Evolutionary conservation across 2,888 invertebrate genomes (phyloP).

Genomic region (Catocala nupta): DNA sequence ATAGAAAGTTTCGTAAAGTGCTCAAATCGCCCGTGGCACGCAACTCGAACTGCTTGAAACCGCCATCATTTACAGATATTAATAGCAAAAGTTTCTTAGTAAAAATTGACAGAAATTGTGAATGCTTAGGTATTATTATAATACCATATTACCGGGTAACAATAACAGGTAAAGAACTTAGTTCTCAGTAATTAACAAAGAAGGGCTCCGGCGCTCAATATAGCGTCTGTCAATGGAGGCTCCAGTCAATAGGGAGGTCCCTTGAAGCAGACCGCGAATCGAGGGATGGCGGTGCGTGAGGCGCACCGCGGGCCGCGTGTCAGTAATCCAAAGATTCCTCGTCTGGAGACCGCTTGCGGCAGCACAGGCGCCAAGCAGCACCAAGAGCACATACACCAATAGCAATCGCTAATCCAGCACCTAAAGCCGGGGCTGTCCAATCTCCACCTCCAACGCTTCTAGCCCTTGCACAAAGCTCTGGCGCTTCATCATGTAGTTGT

Average conservation of each 20-base stretch:
- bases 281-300: constrained; percentile 80
- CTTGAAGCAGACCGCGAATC: constrained; percentile 79
- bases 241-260: constrained; percentile 83
- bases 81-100: constrained; percentile 30
- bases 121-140: constrained; percentile 28
- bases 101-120: constrained; percentile 42
- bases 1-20: constrained; percentile 32
- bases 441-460: constrained; percentile 82
- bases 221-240: constrained; percentile 85
- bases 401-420: constrained; percentile 87
- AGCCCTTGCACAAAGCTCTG: constrained; percentile 90
- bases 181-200: constrained; percentile 65
- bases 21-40: constrained; percentile 29
- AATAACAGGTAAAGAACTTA: constrained; percentile 46
- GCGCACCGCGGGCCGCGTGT: constrained; percentile 86
- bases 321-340: constrained; percentile 89
- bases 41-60: constrained; percentile 34
- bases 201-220: constrained; percentile 80
- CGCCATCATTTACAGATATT: constrained; percentile 28
- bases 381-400: constrained; percentile 87
- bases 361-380: constrained; percentile 88
- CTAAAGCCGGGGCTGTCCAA: constrained; percentile 89
- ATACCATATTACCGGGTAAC: constrained; percentile 33
- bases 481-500: constrained; percentile 91
- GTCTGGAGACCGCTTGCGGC: constrained; percentile 87